Evolutionary conservation across 2,113 vertebrate species (phyloP).

Genomic region (Odobenus rosmarus): DNA sequence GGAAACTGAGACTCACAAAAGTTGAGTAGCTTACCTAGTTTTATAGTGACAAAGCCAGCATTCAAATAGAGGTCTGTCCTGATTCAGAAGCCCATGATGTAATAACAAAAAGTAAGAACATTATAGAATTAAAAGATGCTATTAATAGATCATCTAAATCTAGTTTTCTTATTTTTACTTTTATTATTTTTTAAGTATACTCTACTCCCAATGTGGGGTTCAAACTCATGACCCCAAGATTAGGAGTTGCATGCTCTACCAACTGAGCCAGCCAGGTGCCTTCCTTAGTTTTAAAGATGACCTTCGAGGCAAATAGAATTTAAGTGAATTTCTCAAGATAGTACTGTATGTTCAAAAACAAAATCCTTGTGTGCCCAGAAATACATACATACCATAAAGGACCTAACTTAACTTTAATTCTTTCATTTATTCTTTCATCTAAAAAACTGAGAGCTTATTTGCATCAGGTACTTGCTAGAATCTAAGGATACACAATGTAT

Average conservation of each 20-base stretch:
- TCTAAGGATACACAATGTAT: background rate
- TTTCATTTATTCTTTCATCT: background rate
- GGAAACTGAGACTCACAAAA: constrained; percentile 2
- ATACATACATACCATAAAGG: background rate
- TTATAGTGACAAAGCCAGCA: background rate
- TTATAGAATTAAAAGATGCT: background rate
- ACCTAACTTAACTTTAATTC: background rate
- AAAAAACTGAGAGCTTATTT: background rate
- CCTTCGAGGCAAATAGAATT: background rate
- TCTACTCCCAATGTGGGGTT: background rate
- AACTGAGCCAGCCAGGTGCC: background rate
- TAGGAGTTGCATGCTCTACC: background rate
- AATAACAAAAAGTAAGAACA: background rate
- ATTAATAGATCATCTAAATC: background rate
- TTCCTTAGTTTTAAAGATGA: constrained; percentile 20
- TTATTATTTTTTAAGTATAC: background rate
- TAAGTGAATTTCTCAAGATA: constrained; percentile 37
- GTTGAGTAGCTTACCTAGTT: background rate
- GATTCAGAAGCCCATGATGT: background rate
- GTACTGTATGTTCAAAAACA: background rate
- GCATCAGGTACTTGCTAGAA: background rate
- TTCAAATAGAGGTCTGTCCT: background rate
- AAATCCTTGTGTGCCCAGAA: background rate
- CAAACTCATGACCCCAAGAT: background rate
- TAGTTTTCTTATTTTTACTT: constrained; percentile 26